Percentiles rank a stretch among this genome's conserved stretches.
phyloP scores from a whole-genome alignment of 2,113 vertebrate species.

The Gambusia affinis region DNA sequence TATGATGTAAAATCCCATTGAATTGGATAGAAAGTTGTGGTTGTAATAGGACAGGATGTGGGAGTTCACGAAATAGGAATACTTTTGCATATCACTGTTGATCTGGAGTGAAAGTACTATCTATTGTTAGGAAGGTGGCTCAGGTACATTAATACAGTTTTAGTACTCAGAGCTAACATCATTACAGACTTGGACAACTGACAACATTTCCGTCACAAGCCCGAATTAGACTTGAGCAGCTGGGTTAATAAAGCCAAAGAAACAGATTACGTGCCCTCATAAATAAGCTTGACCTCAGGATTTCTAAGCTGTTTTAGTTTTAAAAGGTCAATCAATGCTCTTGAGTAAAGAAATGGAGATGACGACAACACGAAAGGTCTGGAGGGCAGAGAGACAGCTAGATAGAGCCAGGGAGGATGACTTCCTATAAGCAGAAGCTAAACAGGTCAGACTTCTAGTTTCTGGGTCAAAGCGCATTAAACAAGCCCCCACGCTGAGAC shows the following conservation, averaged over 20 bases:
- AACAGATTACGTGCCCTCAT: conserved; percentile 8
- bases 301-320: neutral
- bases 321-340: neutral
- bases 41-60: neutral
- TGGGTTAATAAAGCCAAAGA: neutral
- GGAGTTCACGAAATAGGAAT: neutral
- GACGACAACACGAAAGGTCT: conserved; percentile 8
- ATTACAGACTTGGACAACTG: neutral
- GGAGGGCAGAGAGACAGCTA: conserved; percentile 1
- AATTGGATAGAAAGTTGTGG: neutral
- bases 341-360: conserved; percentile 13
- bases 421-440: conserved; percentile 69
- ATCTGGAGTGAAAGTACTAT: neutral
- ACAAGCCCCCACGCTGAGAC: conserved; percentile 42
- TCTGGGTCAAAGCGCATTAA: conserved; percentile 72
- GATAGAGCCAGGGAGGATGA: conserved; percentile 18
- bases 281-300: neutral
- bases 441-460: conserved; percentile 67
- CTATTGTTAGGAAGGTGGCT: neutral
- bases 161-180: neutral
- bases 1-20: neutral
- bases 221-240: neutral
- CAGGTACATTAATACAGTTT: neutral
- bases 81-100: neutral
- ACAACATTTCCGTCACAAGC: neutral